phyloP scores from a whole-genome alignment of 2,113 vertebrate genomes.

The Eupsittula cactorum region DNA sequence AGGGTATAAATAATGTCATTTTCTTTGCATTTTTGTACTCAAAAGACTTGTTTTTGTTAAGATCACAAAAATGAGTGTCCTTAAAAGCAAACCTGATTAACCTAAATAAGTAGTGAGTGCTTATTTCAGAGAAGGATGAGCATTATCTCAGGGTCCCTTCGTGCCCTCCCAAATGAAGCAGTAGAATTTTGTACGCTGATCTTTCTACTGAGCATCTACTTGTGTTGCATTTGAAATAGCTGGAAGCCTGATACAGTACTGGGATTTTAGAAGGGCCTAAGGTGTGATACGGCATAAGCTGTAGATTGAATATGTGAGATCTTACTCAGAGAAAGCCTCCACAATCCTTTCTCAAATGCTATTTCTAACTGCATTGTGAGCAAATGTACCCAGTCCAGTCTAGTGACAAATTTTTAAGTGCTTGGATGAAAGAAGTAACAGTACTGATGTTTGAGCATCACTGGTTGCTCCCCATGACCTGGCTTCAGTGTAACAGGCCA shows the following conservation, averaged over 20 bases:
- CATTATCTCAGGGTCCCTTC: background rate
- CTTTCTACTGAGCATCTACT: background rate
- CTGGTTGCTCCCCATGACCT: background rate
- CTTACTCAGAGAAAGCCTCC: background rate
- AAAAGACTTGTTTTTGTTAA: background rate
- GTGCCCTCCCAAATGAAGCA: background rate
- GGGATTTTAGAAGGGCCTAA: background rate
- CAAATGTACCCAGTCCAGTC: background rate
- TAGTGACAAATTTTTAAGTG: background rate
- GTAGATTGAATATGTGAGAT: background rate
- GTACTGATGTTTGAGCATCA: background rate
- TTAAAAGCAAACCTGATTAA: background rate
- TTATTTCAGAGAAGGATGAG: background rate
- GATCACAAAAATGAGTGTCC: background rate
- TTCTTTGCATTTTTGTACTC: background rate
- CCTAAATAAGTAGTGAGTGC: background rate
- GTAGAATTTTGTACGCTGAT: background rate
- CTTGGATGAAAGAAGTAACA: background rate
- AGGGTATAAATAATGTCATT: background rate
- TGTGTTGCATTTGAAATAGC: background rate
- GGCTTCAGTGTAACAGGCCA: background rate
- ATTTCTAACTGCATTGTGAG: background rate
- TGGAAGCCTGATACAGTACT: background rate
- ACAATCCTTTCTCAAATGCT: background rate
- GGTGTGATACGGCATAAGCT: background rate